These are phyloP conservation scores for Taenaris catops DNA, from an alignment of 2,888 invertebrate genomes.

Conservation along the genomic window DNA sequence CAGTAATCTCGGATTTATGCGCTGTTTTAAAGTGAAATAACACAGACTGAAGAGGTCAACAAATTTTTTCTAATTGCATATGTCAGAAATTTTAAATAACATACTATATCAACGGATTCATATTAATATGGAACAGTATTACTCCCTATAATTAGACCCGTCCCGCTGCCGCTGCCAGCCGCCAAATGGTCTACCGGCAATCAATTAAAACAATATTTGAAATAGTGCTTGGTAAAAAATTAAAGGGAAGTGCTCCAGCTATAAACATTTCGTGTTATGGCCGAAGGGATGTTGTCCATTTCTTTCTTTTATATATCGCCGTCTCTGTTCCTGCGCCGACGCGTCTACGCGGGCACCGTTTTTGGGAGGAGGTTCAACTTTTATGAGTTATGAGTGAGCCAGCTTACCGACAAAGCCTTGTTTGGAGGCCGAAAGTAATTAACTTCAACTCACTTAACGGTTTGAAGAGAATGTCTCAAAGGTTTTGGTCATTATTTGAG, in stretches of 20 bases:
- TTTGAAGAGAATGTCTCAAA: slow-evolving; percentile 25
- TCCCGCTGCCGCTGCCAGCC: slow-evolving; percentile 38
- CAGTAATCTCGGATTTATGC: no score
- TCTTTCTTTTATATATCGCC: slow-evolving; percentile 30
- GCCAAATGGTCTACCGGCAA: slow-evolving; percentile 73
- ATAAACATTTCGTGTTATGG: slow-evolving; percentile 67
- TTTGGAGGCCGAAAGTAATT: slow-evolving; percentile 71
- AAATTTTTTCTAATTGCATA: slow-evolving; percentile 52
- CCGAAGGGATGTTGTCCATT: slow-evolving; percentile 32
- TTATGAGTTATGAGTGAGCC: slow-evolving; percentile 59
- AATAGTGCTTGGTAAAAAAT: slow-evolving; percentile 70
- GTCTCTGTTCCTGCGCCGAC: slow-evolving; percentile 61
- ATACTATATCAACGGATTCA: slow-evolving; percentile 30
- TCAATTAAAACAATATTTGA: slow-evolving; percentile 79
- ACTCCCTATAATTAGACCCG: slow-evolving; percentile 58
- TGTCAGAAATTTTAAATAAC: slow-evolving; percentile 43
- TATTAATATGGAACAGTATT: slow-evolving; percentile 46
- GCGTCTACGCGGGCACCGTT: slow-evolving; percentile 62
- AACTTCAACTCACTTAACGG: slow-evolving; percentile 70
- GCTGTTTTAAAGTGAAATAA: no score
- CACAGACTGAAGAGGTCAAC: no score
- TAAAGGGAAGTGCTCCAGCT: slow-evolving; percentile 63
- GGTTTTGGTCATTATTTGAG: no score
- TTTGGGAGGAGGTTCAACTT: slow-evolving; percentile 54
- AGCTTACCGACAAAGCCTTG: slow-evolving; percentile 73